Conservation (phyloP, 2,888 invertebrate species). For the Tanypteryx hageni region DNA sequence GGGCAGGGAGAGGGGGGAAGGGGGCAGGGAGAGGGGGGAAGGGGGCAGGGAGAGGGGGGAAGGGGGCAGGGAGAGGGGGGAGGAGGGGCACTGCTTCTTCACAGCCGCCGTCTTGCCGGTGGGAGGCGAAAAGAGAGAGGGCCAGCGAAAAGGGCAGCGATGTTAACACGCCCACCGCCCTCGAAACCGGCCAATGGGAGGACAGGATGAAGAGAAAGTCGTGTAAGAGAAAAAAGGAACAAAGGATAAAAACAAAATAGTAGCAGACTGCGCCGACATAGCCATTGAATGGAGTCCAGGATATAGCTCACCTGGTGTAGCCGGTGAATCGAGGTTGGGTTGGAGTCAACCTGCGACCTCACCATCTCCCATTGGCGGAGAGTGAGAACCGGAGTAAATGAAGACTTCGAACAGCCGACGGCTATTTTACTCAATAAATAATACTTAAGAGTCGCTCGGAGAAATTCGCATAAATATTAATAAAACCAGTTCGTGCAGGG, state of each 20-base stretch:
- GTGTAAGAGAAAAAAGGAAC: not conserved
- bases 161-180: not conserved
- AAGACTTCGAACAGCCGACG: not conserved
- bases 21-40: no score
- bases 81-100: no score
- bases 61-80: no score
- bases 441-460: no score
- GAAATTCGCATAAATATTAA: no score
- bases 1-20: no score
- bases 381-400: not conserved
- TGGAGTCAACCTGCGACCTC: no score
- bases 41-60: no score
- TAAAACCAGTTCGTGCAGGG: no score
- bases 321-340: not conserved
- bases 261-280: not conserved
- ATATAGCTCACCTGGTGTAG: not conserved
- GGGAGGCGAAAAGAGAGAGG: not conserved
- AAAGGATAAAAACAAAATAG: constrained; percentile 9
- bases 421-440: not conserved
- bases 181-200: not conserved
- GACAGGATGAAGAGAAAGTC: no score
- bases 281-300: not conserved
- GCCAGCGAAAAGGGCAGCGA: not conserved
- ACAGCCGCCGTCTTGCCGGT: not conserved
- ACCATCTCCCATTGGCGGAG: not conserved